These are phyloP conservation scores for Cyphomyrmex costatus DNA, from an alignment of 1,140 invertebrate species.

Conservation along the genomic window DNA sequence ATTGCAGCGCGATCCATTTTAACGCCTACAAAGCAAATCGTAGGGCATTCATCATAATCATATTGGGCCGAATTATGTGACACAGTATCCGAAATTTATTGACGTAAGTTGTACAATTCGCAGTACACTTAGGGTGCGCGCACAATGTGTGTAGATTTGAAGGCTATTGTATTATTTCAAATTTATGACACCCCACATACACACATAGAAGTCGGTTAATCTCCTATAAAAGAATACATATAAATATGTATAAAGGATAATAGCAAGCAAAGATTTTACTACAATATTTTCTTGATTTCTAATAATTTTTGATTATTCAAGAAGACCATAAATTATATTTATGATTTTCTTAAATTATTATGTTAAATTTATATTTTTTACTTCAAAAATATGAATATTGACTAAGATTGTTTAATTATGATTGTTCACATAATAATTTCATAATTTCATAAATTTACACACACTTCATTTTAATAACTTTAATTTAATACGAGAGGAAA, in stretches of 20 bases:
- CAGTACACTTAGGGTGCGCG: not conserved
- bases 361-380: not conserved
- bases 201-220: not conserved
- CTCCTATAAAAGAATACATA: not conserved
- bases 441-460: not conserved
- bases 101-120: conserved; percentile 8
- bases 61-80: not conserved
- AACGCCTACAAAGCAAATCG: conserved; percentile 38
- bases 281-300: not conserved
- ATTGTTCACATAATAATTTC: not conserved
- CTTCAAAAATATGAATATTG: not conserved
- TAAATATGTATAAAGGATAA: not conserved
- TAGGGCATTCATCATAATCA: not conserved
- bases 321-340: too few relatives aligned
- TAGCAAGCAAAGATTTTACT: not conserved
- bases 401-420: not conserved
- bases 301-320: not conserved
- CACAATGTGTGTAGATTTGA: not conserved
- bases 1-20: conserved; percentile 1
- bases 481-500: not conserved
- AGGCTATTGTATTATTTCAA: not conserved
- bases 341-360: too few relatives aligned
- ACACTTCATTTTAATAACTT: not conserved
- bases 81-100: conserved; percentile 32
- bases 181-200: not conserved